Base-by-base conservation (phyloP, 2,797 vertebrate genomes). In the Falco novaeseelandiae region DNA sequence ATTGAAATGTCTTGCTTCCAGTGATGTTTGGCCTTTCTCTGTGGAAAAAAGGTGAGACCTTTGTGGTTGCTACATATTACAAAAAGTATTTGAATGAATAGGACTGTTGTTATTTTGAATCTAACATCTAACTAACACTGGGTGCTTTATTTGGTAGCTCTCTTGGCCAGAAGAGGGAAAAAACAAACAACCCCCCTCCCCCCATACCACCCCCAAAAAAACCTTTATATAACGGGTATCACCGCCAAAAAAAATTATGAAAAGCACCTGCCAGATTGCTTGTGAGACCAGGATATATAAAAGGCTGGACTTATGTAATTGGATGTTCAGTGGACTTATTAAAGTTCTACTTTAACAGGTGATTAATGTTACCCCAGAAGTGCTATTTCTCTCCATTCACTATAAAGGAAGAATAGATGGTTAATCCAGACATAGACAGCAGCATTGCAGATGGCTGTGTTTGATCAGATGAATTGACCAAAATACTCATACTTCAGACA, bases 171-270 rank as follows among this genome's bases (percentile, higher is more conserved):
- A 55, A 77, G 18, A 58, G 13, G 12, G 2, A 3, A 8, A 40
- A 73, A 9, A n/a, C 21, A 1, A 46, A 62, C 10, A 15, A 4
- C 18, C 17, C 44, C 18, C 17, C 8, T 9, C 17, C n/a, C 20
- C n/a, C 6, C 1, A 13, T 8, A 42, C 21, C 34, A 3, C 2
- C 2, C 18, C 5, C 6, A 13, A 0, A 18, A 58, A 13, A 4
- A 3, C 5, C 4, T n/a, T 22, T 65, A n/a, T 20, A n/a, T n/a
- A 34, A 65, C 27, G 2, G 2, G n/a, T 27, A 42, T 8, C 44
- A 17, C 44, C 44, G 4, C 44, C 63, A 29, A 54, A 83, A 59
- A 54, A 49, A 66, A 49, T 32, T 16, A 57, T 12, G 32, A 25
- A 89, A 91, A 48, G 3, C 23, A 55, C 29, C 25, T 69, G 6